Percentiles rank a stretch among this genome's conserved stretches.
These are phyloP conservation scores for Trissolcus brochymenae DNA, from an alignment of 2,888 invertebrate genomes.

Conservation along the genomic window DNA sequence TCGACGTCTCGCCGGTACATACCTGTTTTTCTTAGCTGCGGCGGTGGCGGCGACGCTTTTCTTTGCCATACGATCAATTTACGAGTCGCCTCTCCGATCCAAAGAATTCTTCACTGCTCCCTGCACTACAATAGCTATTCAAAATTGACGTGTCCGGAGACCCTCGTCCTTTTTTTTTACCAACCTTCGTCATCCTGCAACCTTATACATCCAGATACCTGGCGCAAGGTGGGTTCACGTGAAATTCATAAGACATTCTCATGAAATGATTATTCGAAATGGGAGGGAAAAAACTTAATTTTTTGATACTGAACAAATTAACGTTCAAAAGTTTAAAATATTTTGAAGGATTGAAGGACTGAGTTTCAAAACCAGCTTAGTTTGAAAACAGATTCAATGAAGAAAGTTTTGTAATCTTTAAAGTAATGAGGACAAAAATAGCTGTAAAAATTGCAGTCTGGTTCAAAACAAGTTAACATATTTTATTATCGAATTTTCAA, in stretches of 20 bases:
- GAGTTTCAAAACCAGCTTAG: too few species aligned
- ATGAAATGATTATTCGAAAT: not conserved
- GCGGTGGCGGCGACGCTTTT: constrained; percentile 49
- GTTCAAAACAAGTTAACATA: too few species aligned
- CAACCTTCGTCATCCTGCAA: constrained; percentile 42
- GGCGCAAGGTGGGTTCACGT: not conserved
- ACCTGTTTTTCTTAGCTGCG: constrained; percentile 54
- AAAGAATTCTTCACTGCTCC: constrained; percentile 48
- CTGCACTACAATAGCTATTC: constrained; percentile 55
- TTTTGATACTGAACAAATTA: too few species aligned
- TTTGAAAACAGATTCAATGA: too few species aligned
- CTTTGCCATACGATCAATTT: constrained; percentile 53
- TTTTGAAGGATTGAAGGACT: not conserved
- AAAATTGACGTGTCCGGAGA: constrained; percentile 48
- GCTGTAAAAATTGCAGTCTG: not conserved
- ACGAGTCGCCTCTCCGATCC: constrained; percentile 50
- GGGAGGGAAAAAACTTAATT: not conserved
- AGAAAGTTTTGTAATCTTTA: not conserved
- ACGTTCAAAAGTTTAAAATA: not conserved
- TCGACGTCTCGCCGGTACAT: constrained; percentile 19
- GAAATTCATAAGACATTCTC: constrained; percentile 7
- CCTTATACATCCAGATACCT: constrained; percentile 40
- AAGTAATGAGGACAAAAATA: not conserved
- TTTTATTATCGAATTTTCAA: too few species aligned
- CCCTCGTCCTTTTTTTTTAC: constrained; percentile 35